phyloP scores from a whole-genome alignment of 2,888 invertebrate species.

The Polyommatus icarus region DNA sequence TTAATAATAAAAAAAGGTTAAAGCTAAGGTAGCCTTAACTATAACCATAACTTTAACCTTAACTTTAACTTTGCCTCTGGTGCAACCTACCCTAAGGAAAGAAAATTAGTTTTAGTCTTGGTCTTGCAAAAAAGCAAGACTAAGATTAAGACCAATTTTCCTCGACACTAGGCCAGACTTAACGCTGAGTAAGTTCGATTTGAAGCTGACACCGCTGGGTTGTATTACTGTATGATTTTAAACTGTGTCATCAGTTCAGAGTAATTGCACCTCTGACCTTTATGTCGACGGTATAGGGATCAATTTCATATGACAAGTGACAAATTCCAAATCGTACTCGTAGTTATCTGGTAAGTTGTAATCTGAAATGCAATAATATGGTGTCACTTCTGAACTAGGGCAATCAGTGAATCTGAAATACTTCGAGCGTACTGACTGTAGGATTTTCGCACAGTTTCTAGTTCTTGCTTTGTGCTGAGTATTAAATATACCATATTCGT shows the following conservation, averaged over 20 bases:
- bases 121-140: too few species aligned
- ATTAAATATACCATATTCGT: too few species aligned
- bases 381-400: constrained; percentile 12
- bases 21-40: too few species aligned
- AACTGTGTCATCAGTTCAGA: background rate
- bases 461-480: background rate
- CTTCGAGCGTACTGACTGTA: background rate
- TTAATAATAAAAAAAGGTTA: too few species aligned
- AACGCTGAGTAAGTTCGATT: too few species aligned
- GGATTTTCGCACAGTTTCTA: background rate
- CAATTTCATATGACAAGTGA: background rate
- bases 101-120: too few species aligned
- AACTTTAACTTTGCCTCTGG: too few species aligned
- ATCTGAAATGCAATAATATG: constrained; percentile 4
- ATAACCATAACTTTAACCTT: too few species aligned
- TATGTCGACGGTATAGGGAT: background rate
- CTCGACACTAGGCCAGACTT: too few species aligned
- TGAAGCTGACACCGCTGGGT: background rate
- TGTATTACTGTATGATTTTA: background rate
- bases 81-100: too few species aligned
- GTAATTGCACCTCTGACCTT: background rate
- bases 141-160: too few species aligned
- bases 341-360: background rate
- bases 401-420: constrained; percentile 13
- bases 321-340: background rate